phyloP scores from a whole-genome alignment of 2,888 invertebrate species.

The Keiferia lycopersicella region DNA sequence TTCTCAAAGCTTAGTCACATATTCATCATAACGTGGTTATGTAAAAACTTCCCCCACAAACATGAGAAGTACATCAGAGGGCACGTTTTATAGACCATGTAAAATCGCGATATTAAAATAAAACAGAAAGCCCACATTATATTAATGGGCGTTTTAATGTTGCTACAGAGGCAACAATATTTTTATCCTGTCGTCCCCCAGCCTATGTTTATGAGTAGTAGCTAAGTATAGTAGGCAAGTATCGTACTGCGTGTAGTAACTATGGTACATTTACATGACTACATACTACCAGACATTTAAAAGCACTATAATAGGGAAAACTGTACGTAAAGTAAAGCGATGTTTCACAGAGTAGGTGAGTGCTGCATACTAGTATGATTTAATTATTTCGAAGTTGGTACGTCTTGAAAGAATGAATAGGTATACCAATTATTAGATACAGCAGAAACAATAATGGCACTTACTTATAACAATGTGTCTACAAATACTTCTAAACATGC shows the following conservation, averaged over 20 bases:
- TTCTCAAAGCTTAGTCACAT: no score
- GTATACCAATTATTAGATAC: no score
- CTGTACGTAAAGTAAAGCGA: background rate
- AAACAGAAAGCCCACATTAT: constrained; percentile 61
- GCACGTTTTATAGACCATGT: constrained; percentile 40
- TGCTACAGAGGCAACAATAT: constrained; percentile 35
- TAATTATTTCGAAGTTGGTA: no score
- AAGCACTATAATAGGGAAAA: background rate
- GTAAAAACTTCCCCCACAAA: constrained; percentile 25
- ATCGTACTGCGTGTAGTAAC: no score
- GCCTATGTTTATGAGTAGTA: background rate
- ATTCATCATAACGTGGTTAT: background rate
- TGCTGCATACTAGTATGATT: no score
- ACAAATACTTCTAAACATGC: no score
- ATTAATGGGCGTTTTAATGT: constrained; percentile 61
- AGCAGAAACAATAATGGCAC: no score
- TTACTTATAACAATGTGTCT: no score
- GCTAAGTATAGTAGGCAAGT: no score
- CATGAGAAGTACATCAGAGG: constrained; percentile 26
- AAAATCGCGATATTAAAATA: constrained; percentile 44
- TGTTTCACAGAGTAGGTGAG: no score
- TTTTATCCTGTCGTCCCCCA: constrained; percentile 22
- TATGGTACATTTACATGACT: background rate
- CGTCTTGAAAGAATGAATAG: no score
- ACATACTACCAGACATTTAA: background rate